Evolutionary conservation across 2,113 vertebrate species (phyloP).

Genomic region (Calypte anna): DNA sequence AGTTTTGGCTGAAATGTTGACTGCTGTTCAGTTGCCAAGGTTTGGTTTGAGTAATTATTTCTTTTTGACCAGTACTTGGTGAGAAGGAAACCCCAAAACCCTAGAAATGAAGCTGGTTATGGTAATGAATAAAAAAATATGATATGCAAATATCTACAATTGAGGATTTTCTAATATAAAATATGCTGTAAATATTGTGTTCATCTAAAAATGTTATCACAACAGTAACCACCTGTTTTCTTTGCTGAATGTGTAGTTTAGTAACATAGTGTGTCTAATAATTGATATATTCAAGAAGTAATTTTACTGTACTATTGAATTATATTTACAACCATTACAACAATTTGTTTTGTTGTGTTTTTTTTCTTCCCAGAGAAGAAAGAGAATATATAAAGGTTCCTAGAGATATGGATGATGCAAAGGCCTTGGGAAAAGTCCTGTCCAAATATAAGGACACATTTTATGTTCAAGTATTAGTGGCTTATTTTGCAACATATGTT

Average conservation of each 20-base stretch:
- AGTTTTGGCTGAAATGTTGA: neutral
- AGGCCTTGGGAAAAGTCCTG: constrained; percentile 95
- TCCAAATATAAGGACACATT: constrained; percentile 99
- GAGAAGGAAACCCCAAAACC: neutral
- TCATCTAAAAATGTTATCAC: neutral
- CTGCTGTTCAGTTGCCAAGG: neutral
- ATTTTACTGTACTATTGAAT: neutral
- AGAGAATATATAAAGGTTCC: constrained; percentile 93
- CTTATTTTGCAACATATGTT: constrained; percentile 96
- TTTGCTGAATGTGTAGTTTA: neutral
- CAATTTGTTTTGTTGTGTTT: neutral
- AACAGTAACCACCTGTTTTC: neutral
- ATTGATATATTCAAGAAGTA: neutral
- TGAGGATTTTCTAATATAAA: neutral
- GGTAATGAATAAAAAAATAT: neutral
- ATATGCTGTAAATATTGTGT: neutral
- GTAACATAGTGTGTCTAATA: neutral
- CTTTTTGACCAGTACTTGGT: neutral
- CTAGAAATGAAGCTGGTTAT: neutral
- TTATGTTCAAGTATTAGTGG: constrained; percentile 95
- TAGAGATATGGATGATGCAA: constrained; percentile 98
- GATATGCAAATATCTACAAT: neutral
- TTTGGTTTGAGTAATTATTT: neutral
- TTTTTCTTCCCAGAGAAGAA: constrained; percentile 85
- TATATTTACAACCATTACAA: neutral